Percentiles rank a stretch among this genome's conserved stretches.
Conservation (phyloP, 2,888 invertebrate species). For the Hyposoter didymator region DNA sequence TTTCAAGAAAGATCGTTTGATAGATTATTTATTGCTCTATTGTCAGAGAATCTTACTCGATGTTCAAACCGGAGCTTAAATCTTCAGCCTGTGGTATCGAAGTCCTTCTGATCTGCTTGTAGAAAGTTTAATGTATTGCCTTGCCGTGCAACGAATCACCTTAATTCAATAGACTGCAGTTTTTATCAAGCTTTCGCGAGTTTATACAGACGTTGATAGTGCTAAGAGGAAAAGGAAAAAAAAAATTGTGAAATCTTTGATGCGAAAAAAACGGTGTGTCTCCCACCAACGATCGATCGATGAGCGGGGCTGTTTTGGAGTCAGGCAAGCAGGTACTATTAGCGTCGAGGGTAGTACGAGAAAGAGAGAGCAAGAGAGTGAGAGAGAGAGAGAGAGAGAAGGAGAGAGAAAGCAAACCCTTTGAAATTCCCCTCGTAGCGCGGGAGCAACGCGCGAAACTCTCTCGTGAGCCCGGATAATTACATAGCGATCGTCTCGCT, state of each 20-base stretch:
- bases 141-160: background rate
- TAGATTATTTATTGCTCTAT: background rate
- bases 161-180: slow-evolving; percentile 1
- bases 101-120: background rate
- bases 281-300: slow-evolving; percentile 53
- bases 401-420: slow-evolving; percentile 36
- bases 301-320: slow-evolving; percentile 32
- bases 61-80: background rate
- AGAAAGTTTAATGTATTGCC: background rate
- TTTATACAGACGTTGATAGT: background rate
- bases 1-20: no score
- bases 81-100: background rate
- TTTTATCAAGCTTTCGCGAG: background rate
- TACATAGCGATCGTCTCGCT: slow-evolving; percentile 64
- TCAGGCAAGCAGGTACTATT: slow-evolving; percentile 52
- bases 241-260: slow-evolving; percentile 19
- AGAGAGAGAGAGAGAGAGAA: slow-evolving; percentile 2
- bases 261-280: slow-evolving; percentile 35
- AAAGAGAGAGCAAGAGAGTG: slow-evolving; percentile 10
- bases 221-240: slow-evolving; percentile 5
- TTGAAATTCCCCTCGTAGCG: slow-evolving; percentile 54
- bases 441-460: slow-evolving; percentile 52
- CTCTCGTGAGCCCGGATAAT: slow-evolving; percentile 64
- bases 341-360: slow-evolving; percentile 44
- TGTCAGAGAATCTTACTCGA: background rate